Evolutionary conservation across 2,888 invertebrate genomes (phyloP), one percentile per base, ranked within the genome.

Genomic region (Esperia sulphurella): DNA sequence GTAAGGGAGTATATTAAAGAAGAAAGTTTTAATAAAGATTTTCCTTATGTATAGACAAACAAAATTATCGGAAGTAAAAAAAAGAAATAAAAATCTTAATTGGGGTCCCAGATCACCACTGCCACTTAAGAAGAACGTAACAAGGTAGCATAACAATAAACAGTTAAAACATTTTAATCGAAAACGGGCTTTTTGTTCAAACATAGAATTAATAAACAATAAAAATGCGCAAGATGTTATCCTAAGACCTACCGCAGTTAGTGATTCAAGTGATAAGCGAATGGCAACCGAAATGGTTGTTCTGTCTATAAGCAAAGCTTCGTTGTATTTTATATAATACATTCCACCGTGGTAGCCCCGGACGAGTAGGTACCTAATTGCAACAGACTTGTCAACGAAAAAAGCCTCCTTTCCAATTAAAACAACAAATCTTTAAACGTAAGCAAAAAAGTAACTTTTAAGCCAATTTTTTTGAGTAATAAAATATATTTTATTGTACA

Each of bases 211-310:
- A 65, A 63, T 63, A 61, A 51, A 55, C 60, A 49, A 60, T 65
- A 61, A 59, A 63, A 61, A 65, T 63, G 58, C 63, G 56, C 52
- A 57, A 58, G 57, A 50, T 55, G 63, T 60, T 52, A 58, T 54
- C 53, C 53, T 47, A 44, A 52, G 48, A 49, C 52, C 52, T 47
- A 49, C 47, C 43, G 31, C 35, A 21, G 41, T 37, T 30, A 3
- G 2, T 33, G 55, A 50, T 31, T 1, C 35, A 46, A 52, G 35
- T 29, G 0, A 40, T 13, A 10, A 41, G 35, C 28, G 12, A 12
- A 29, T n/a, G n/a, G n/a, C 31, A 5, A 21, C 21, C 2, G 21
- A 21, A 21, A 21, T 5, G 21, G 21, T 5, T 21, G 21, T 21
- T 3, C 21, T n/a, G n/a, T n/a, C n/a, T n/a, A n/a, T n/a, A n/a